These are phyloP conservation scores for Coronaproctus castanopsis DNA, from an alignment of 2,888 invertebrate genomes.

Conservation along the genomic window DNA sequence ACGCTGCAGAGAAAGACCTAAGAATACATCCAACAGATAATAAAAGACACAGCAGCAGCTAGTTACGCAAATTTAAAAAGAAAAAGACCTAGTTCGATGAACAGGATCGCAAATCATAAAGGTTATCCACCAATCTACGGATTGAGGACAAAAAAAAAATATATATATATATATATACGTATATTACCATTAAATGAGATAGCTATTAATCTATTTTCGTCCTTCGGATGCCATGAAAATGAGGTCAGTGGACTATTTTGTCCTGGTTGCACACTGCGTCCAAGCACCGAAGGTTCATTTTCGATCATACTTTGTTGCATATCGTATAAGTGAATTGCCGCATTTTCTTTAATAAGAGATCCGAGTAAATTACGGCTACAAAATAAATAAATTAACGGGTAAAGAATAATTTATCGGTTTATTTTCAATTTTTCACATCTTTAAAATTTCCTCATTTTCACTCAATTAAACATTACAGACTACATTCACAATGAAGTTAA, in stretches of 20 bases:
- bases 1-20: no score
- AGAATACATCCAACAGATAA: no score
- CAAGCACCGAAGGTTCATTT: conserved; percentile 53
- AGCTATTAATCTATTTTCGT: conserved; percentile 54
- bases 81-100: no score
- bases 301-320: conserved; percentile 55
- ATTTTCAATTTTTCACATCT: neutral
- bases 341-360: conserved; percentile 58
- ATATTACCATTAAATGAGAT: conserved; percentile 29
- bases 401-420: neutral
- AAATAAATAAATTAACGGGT: conserved; percentile 6
- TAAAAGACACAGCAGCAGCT: no score
- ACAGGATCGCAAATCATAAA: no score
- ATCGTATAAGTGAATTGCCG: conserved; percentile 60
- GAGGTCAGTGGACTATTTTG: conserved; percentile 38
- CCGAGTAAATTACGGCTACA: conserved; percentile 50
- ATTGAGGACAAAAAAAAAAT: no score
- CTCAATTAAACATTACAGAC: neutral
- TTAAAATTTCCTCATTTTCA: neutral
- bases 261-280: conserved; percentile 38
- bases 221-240: conserved; percentile 71
- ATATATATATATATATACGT: no score
- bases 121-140: no score
- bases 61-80: no score
- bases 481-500: no score